Evolutionary conservation across 2,888 invertebrate genomes (phyloP).

Genomic region (Trachelus iudaicus): DNA sequence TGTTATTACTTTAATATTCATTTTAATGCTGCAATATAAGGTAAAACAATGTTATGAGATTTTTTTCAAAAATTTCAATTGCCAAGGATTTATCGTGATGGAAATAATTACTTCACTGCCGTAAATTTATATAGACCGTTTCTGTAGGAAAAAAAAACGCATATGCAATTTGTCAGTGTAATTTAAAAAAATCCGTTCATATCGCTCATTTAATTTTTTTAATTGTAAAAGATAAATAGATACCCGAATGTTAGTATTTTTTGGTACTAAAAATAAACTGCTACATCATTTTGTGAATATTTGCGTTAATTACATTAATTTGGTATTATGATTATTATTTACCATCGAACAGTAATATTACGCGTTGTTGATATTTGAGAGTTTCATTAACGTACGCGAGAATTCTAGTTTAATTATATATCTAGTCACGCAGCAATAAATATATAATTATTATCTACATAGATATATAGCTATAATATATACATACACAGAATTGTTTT

Average conservation of each 20-base stretch:
- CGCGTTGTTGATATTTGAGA: neutral
- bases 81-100: neutral
- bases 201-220: neutral
- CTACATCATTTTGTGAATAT: too few relatives aligned
- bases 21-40: neutral
- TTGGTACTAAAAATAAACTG: too few relatives aligned
- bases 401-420: neutral
- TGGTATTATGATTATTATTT: too few relatives aligned
- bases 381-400: neutral
- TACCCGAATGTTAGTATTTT: too few relatives aligned
- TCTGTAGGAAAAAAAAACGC: neutral
- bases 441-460: neutral
- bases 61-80: neutral
- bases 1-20: neutral
- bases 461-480: neutral
- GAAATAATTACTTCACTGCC: neutral
- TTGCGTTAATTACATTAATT: too few relatives aligned
- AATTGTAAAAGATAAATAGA: too few relatives aligned
- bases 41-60: neutral
- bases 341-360: neutral
- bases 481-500: neutral
- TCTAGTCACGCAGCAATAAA: neutral
- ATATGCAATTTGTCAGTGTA: neutral
- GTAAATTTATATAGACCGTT: neutral
- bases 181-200: neutral